phyloP scores from a whole-genome alignment of 2,888 invertebrate genomes.

The Beris chalybata region DNA sequence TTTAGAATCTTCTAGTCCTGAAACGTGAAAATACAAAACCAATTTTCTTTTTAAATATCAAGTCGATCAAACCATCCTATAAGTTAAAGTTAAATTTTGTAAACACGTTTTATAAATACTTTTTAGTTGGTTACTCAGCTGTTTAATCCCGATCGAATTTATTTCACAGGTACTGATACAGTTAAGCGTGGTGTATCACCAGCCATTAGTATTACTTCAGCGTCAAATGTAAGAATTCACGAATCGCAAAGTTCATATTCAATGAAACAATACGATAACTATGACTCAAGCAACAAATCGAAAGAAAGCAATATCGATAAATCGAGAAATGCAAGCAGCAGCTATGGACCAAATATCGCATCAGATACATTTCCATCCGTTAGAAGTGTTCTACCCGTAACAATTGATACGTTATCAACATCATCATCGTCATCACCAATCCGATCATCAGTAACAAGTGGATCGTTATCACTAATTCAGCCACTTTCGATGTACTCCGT shows the following conservation, averaged over 20 bases:
- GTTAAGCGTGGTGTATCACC: constrained; percentile 57
- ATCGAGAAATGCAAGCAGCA: constrained; percentile 29
- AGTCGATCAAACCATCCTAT: too few species aligned
- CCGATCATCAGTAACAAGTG: constrained; percentile 48
- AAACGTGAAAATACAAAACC: too few species aligned
- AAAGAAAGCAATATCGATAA: constrained; percentile 38
- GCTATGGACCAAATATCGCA: constrained; percentile 41
- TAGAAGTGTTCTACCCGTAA: constrained; percentile 36
- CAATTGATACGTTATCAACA: constrained; percentile 30
- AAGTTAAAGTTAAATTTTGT: too few species aligned
- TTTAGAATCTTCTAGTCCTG: too few species aligned
- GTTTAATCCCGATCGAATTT: too few species aligned
- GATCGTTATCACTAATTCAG: constrained; percentile 48
- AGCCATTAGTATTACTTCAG: constrained; percentile 45
- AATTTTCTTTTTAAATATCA: too few species aligned
- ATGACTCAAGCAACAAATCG: constrained; percentile 30
- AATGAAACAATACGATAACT: constrained; percentile 44
- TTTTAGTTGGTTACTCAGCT: too few species aligned
- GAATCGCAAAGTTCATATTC: constrained; percentile 54
- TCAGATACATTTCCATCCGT: constrained; percentile 35
- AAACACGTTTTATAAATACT: too few species aligned
- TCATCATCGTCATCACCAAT: constrained; percentile 40
- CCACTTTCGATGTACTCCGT: constrained; percentile 53
- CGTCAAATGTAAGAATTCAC: constrained; percentile 51
- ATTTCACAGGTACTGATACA: constrained; percentile 54